These are phyloP conservation scores for Brachionus sp. DNA, from an alignment of 1,140 invertebrate genomes.

Conservation along the genomic window DNA sequence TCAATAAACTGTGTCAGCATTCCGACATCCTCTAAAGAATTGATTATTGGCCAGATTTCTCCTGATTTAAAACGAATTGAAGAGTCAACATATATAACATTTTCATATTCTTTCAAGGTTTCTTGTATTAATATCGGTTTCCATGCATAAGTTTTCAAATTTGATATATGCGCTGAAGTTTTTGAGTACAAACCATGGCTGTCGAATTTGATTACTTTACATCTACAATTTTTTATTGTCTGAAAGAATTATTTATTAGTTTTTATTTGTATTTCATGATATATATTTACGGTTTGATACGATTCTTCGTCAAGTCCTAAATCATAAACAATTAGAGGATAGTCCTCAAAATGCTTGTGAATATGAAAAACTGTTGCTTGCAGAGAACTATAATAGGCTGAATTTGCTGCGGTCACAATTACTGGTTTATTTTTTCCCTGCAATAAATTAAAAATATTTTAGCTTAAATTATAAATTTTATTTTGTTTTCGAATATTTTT, in stretches of 20 bases:
- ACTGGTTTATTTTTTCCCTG: constrained; percentile 9
- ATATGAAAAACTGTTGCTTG: constrained; percentile 30
- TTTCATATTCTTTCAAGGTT: constrained; percentile 24
- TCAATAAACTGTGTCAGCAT: constrained; percentile 40
- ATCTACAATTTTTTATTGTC: constrained; percentile 23
- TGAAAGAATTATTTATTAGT: not conserved
- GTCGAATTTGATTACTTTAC: constrained; percentile 27
- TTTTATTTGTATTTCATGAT: not conserved
- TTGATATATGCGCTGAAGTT: not conserved
- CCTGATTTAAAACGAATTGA: constrained; percentile 35
- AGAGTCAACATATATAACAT: constrained; percentile 27
- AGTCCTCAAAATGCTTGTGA: not conserved
- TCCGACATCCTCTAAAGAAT: not conserved
- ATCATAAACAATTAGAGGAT: constrained; percentile 36
- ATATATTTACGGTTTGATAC: not conserved
- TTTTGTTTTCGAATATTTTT: not conserved
- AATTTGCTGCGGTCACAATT: constrained; percentile 37
- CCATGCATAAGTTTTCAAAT: constrained; percentile 43
- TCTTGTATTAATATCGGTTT: constrained; percentile 41
- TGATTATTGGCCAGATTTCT: not conserved
- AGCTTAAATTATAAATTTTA: not conserved
- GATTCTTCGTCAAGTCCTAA: not conserved
- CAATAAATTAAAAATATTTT: not conserved
- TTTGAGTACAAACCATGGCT: not conserved
- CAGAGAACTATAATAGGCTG: constrained; percentile 13